Evolutionary conservation across 2,888 invertebrate species (phyloP).

Genomic region (Dolichopus griseipennis): DNA sequence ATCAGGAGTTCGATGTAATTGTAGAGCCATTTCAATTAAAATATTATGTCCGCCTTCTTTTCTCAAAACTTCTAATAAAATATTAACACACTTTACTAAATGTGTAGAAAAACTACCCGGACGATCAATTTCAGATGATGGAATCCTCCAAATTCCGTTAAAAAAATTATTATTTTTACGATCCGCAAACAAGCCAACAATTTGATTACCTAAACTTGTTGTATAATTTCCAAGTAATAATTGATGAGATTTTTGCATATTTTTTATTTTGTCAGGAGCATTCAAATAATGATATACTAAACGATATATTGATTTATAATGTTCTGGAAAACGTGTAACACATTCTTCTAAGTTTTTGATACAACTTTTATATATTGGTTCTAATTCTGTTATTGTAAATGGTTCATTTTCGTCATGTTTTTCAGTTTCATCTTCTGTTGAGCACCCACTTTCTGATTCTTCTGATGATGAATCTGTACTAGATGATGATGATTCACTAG

Average conservation of each 20-base stretch:
- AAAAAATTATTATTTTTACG: slow-evolving; percentile 80
- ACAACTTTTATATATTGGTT: slow-evolving; percentile 57
- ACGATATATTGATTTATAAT: slow-evolving; percentile 87
- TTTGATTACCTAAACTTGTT: slow-evolving; percentile 55
- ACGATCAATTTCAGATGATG: slow-evolving; percentile 80
- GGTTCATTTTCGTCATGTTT: slow-evolving; percentile 27
- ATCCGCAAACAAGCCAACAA: slow-evolving; percentile 77
- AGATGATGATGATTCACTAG: slow-evolving; percentile 41
- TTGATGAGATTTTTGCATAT: slow-evolving; percentile 61
- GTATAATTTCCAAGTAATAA: slow-evolving; percentile 61
- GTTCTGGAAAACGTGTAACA: slow-evolving; percentile 74
- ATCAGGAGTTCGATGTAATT: slow-evolving; percentile 72
- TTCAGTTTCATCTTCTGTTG: slow-evolving; percentile 25
- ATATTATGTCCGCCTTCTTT: slow-evolving; percentile 72
- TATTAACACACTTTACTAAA: slow-evolving; percentile 73
- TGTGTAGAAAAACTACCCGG: slow-evolving; percentile 87
- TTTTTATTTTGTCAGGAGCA: slow-evolving; percentile 55
- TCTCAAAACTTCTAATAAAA: slow-evolving; percentile 71
- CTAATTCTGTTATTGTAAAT: slow-evolving; percentile 30
- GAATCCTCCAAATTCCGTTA: slow-evolving; percentile 89
- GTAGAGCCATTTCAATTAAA: slow-evolving; percentile 68
- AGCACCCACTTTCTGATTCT: slow-evolving; percentile 44
- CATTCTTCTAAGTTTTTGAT: slow-evolving; percentile 76
- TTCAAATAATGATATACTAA: slow-evolving; percentile 75
- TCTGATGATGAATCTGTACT: slow-evolving; percentile 45